phyloP scores from a whole-genome alignment of 1,140 invertebrate species.

The Zaprionus inermis region DNA sequence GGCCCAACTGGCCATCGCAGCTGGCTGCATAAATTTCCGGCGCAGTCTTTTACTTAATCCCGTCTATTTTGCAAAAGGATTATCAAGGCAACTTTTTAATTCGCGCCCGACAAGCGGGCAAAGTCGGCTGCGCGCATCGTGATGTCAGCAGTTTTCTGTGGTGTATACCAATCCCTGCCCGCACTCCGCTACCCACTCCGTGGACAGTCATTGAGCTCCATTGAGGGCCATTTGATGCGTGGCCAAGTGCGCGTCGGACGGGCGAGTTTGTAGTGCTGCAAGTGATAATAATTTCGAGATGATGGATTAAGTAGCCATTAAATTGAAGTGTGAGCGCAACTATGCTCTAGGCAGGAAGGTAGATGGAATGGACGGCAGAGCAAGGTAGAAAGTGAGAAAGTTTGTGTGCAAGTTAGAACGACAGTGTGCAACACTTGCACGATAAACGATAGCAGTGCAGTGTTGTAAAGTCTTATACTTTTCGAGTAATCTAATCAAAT shows the following conservation, averaged over 20 bases:
- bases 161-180: conserved; percentile 48
- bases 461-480: not conserved
- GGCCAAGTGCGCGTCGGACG: conserved; percentile 67
- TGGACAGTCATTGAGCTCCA: conserved; percentile 53
- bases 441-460: not conserved
- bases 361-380: not conserved
- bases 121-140: conserved; percentile 38
- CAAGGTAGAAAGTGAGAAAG: not conserved
- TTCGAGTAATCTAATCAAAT: not conserved
- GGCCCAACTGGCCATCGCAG: conserved; percentile 33
- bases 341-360: not conserved
- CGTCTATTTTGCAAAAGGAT: conserved; percentile 81
- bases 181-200: conserved; percentile 6
- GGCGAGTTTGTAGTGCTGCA: conserved; percentile 53
- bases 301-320: conserved; percentile 48
- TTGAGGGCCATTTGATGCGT: conserved; percentile 78
- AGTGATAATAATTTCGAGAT: conserved; percentile 72
- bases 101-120: conserved; percentile 41
- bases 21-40: conserved; percentile 66
- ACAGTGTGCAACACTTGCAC: not conserved
- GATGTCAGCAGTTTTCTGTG: conserved; percentile 79
- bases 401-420: not conserved
- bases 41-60: conserved; percentile 79
- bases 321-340: conserved; percentile 36
- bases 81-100: conserved; percentile 83